phyloP scores from a whole-genome alignment of 2,797 vertebrate species.

The Sebastiscus albofasciatus region DNA sequence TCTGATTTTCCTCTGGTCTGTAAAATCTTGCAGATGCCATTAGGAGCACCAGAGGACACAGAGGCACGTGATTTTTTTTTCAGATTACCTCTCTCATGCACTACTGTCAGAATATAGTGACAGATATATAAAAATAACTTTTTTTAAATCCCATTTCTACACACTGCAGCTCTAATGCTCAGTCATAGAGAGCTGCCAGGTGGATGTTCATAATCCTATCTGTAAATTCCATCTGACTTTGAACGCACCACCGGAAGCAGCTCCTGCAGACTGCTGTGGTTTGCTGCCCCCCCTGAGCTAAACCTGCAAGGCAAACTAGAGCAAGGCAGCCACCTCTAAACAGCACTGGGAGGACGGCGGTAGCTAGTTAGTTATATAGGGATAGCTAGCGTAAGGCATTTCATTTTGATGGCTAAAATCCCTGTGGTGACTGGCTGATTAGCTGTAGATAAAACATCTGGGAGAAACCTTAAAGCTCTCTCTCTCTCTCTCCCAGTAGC shows the following conservation, averaged over 20 bases:
- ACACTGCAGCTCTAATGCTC: not conserved
- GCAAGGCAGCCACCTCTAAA: not conserved
- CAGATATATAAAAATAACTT: not conserved
- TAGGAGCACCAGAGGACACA: too few relatives aligned
- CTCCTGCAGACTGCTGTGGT: conserved; percentile 4
- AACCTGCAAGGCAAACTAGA: not conserved
- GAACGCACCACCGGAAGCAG: conserved; percentile 57
- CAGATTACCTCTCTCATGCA: too few relatives aligned
- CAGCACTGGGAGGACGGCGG: not conserved
- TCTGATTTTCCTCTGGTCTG: too few relatives aligned
- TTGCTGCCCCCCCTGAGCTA: not conserved
- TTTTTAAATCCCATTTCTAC: not conserved
- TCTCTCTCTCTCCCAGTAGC: conserved; percentile 14
- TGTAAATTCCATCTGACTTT: rapidly evolving
- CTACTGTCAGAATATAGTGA: too few relatives aligned
- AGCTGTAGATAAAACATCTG: conserved; percentile 1
- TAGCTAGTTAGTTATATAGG: not conserved
- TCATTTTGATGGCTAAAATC: conserved; percentile 16
- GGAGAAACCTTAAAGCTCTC: conserved; percentile 14
- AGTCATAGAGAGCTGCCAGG: not conserved
- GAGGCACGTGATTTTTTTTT: too few relatives aligned
- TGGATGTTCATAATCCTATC: rapidly evolving
- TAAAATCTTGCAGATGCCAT: too few relatives aligned
- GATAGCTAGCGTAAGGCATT: not conserved
- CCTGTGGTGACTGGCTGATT: not conserved